Percentiles rank a stretch among this genome's conserved stretches.
Evolutionary conservation across 2,113 vertebrate genomes (phyloP).

Genomic region (Protomyctophum bolini): DNA sequence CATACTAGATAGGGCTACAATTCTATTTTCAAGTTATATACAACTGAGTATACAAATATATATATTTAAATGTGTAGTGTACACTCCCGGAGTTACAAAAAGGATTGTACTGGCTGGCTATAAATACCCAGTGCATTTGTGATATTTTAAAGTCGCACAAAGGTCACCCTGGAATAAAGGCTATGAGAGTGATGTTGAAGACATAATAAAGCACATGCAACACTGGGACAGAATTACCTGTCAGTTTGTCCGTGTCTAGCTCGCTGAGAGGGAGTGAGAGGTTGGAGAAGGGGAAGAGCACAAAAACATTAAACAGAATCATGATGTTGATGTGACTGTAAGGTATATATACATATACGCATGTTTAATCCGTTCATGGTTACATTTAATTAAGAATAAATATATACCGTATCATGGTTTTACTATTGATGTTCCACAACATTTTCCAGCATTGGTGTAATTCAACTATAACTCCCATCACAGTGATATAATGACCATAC

Average conservation of each 20-base stretch:
- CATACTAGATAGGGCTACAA: no score
- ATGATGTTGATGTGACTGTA: neutral
- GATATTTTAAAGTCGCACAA: conserved; percentile 3
- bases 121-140: neutral
- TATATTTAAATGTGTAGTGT: no score
- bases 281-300: conserved; percentile 1
- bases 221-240: conserved; percentile 52
- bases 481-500: conserved; percentile 11
- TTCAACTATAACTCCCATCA: neutral
- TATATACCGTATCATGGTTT: no score
- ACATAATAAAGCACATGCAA: conserved; percentile 6
- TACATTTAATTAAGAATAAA: no score
- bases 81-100: no score
- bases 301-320: neutral
- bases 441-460: neutral
- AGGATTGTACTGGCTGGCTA: no score
- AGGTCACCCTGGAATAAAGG: neutral
- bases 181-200: neutral
- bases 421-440: neutral
- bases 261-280: conserved; percentile 50
- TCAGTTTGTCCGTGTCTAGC: conserved; percentile 73
- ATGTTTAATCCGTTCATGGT: no score
- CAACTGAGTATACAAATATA: no score
- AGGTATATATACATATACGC: no score
- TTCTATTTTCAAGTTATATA: no score